phyloP scores from a whole-genome alignment of 2,113 vertebrate species.

The Crocuta crocuta region DNA sequence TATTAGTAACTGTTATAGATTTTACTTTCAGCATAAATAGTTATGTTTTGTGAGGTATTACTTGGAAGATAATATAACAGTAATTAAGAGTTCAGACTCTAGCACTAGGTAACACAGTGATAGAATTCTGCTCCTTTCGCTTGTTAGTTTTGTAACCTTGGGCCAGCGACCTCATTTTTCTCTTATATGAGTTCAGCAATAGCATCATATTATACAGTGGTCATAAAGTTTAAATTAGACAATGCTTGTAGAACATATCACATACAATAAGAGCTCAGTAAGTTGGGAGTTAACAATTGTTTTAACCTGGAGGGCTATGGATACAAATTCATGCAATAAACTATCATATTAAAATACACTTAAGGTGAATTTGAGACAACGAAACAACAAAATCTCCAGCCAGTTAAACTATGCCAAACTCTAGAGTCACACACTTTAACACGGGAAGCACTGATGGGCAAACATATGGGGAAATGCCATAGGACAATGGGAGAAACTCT shows the following conservation, averaged over 20 bases:
- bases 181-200: neutral
- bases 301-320: neutral
- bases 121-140: neutral
- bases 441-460: neutral
- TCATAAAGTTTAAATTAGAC: neutral
- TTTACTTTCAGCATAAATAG: neutral
- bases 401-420: neutral
- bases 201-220: neutral
- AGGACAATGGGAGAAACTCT: neutral
- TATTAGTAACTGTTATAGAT: neutral
- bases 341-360: neutral
- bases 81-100: neutral
- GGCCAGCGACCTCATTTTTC: neutral
- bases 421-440: neutral
- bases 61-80: neutral
- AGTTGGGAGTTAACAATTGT: neutral
- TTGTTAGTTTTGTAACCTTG: constrained; percentile 9
- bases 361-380: neutral
- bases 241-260: neutral
- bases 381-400: neutral
- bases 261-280: neutral
- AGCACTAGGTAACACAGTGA: neutral
- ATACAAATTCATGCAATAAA: neutral
- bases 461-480: neutral
- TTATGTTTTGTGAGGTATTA: neutral